These are phyloP conservation scores for Hyles lineata DNA, from an alignment of 2,888 invertebrate species.

Conservation along the genomic window DNA sequence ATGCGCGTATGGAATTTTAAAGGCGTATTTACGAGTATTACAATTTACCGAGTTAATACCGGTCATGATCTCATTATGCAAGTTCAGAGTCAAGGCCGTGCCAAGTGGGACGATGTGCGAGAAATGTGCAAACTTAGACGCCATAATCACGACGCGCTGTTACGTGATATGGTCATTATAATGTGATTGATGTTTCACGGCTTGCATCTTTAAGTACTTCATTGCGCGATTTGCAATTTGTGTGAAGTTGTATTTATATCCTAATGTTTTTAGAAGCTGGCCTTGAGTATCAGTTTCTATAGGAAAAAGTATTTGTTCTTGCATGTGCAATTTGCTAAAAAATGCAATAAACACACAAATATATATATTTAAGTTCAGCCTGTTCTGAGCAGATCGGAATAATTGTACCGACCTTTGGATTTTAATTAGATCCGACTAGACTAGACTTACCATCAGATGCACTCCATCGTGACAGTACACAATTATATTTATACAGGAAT, in stretches of 20 bases:
- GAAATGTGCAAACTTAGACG: constrained; percentile 20
- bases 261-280: too few relatives aligned
- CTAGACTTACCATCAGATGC: too few relatives aligned
- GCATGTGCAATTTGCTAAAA: too few relatives aligned
- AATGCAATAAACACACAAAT: too few relatives aligned
- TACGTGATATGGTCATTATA: background rate
- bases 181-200: background rate
- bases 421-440: too few relatives aligned
- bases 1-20: constrained; percentile 21
- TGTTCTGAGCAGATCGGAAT: too few relatives aligned
- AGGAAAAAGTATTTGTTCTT: too few relatives aligned
- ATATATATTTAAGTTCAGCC: too few relatives aligned
- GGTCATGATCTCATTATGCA: constrained; percentile 48
- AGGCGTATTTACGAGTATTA: constrained; percentile 7
- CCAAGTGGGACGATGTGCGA: constrained; percentile 31
- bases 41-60: constrained; percentile 30
- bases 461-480: too few relatives aligned
- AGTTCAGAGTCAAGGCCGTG: constrained; percentile 53
- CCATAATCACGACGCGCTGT: background rate
- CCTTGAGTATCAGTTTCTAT: too few relatives aligned
- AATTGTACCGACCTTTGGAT: too few relatives aligned
- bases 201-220: background rate
- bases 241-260: background rate
- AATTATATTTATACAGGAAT: background rate
- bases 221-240: background rate